phyloP scores from a whole-genome alignment of 1,140 invertebrate genomes.

The Brachionus paranguensis region DNA sequence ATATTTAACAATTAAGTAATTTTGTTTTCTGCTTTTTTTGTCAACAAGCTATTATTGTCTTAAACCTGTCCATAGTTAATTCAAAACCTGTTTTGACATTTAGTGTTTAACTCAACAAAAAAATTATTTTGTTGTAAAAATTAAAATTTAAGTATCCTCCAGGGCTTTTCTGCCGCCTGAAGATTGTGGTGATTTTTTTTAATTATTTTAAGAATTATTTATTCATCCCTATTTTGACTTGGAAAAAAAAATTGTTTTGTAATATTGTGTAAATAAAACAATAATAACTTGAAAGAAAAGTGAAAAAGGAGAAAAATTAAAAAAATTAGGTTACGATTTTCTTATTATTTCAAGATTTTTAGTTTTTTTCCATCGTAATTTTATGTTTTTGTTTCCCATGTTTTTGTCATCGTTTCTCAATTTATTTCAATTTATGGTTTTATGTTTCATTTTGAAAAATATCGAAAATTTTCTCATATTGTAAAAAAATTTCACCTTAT shows the following conservation, averaged over 20 bases:
- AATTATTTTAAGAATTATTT: not conserved
- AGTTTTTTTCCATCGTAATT: not conserved
- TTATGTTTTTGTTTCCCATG: not conserved
- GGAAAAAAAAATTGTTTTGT: not conserved
- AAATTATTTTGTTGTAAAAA: not conserved
- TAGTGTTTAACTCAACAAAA: no score
- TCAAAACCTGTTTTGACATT: no score
- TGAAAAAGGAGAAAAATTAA: not conserved
- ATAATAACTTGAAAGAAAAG: not conserved
- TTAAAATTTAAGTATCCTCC: not conserved
- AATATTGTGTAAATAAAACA: not conserved
- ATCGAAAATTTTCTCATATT: not conserved
- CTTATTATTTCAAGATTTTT: not conserved
- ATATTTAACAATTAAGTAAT: no score
- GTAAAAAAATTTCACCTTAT: not conserved
- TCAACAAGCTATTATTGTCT: no score
- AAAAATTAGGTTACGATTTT: not conserved
- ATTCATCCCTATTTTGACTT: not conserved
- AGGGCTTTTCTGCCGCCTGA: not conserved
- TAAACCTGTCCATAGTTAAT: no score
- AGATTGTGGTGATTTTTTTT: not conserved
- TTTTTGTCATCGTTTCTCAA: not conserved
- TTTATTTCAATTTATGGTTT: not conserved
- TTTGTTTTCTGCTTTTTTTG: not conserved
- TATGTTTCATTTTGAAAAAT: not conserved